These are phyloP conservation scores for Hippasteria phrygiana DNA, from an alignment of 53 echinoderm and acorn worm genomes.

Conservation along the genomic window DNA sequence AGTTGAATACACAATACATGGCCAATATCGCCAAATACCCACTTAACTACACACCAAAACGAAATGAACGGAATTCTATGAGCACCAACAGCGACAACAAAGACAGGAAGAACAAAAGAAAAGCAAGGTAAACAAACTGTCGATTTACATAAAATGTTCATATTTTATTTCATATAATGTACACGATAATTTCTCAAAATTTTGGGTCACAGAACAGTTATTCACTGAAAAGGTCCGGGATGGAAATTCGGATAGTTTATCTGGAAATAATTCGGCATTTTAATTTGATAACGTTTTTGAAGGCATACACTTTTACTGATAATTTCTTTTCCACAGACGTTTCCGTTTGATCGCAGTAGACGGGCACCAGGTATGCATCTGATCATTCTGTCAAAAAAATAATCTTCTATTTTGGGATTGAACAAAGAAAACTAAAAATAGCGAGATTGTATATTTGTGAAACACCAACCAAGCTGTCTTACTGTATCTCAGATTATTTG, in stretches of 20 bases:
- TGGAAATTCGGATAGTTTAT: neutral
- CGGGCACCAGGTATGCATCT: conserved; percentile 36
- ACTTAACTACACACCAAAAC: conserved; percentile 50
- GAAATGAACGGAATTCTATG: conserved; percentile 21
- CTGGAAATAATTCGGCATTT: neutral
- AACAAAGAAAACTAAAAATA: no score
- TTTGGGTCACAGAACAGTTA: no score
- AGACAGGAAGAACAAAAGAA: conserved; percentile 4
- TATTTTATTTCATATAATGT: neutral
- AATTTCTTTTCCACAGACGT: conserved; percentile 10
- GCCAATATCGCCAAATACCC: conserved; percentile 96
- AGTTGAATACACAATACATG: conserved; percentile 95
- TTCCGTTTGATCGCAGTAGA: conserved; percentile 15
- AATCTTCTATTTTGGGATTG: no score
- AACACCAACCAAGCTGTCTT: no score
- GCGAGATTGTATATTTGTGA: no score
- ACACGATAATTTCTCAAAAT: neutral
- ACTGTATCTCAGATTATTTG: no score
- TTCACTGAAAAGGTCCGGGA: neutral
- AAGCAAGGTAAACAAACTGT: neutral
- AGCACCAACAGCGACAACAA: neutral
- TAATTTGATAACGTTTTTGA: no score
- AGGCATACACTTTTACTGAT: neutral
- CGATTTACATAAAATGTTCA: neutral
- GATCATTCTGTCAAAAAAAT: neutral